Evolutionary conservation across 2,888 invertebrate genomes (phyloP).

Genomic region (Ellobium chinense): DNA sequence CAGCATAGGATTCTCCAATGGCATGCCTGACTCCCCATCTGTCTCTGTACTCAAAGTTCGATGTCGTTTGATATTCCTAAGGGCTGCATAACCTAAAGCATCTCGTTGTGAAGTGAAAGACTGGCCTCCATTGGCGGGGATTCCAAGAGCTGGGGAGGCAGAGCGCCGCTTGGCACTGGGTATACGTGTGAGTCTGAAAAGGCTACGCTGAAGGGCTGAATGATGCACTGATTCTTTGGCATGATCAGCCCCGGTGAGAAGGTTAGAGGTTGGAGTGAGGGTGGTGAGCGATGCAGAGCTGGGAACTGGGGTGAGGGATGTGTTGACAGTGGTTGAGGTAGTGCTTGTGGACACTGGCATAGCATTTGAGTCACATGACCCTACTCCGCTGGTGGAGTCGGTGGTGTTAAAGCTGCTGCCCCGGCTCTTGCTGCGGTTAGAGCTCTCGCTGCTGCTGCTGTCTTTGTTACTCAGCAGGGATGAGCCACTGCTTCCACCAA

Average conservation of each 20-base stretch:
- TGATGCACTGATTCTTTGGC: conserved; percentile 76
- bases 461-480: conserved; percentile 36
- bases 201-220: conserved; percentile 71
- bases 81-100: conserved; percentile 77
- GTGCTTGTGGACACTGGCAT: neutral
- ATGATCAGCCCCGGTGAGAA: conserved; percentile 54
- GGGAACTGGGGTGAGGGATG: conserved; percentile 90
- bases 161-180: conserved; percentile 68
- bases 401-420: conserved; percentile 84
- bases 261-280: conserved; percentile 15
- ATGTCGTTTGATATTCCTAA: conserved; percentile 75
- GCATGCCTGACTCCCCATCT: conserved; percentile 51
- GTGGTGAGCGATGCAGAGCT: conserved; percentile 84
- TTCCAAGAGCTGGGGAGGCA: conserved; percentile 58
- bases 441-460: conserved; percentile 73
- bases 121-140: conserved; percentile 45
- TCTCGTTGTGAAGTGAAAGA: conserved; percentile 75
- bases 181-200: conserved; percentile 72
- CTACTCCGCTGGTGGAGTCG: conserved; percentile 88
- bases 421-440: conserved; percentile 79
- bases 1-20: conserved; percentile 39
- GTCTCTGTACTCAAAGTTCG: conserved; percentile 70
- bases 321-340: neutral
- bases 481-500: conserved; percentile 28
- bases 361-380: conserved; percentile 87